These are phyloP conservation scores for Atta cephalotes DNA, from an alignment of 1,140 invertebrate species.

Conservation along the genomic window DNA sequence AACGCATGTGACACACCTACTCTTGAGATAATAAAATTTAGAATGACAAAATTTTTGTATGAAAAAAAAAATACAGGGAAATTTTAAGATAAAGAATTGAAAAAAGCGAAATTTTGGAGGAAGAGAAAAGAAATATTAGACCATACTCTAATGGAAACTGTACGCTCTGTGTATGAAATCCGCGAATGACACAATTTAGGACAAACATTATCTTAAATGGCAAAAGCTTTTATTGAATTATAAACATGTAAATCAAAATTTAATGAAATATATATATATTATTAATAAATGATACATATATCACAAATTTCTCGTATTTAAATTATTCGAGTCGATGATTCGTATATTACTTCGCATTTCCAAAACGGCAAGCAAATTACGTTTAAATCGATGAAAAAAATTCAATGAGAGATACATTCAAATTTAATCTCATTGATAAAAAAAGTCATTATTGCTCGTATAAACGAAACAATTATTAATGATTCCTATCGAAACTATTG, in stretches of 20 bases:
- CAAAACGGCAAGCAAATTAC: not conserved
- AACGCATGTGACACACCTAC: too few relatives aligned
- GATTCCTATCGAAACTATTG: not conserved
- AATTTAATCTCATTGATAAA: not conserved
- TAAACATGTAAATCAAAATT: not conserved
- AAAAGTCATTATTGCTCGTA: not conserved
- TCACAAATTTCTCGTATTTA: not conserved
- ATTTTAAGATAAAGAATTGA: too few relatives aligned
- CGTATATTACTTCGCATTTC: not conserved
- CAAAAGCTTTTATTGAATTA: not conserved
- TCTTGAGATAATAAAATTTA: too few relatives aligned
- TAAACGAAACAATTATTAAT: not conserved
- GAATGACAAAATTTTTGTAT: too few relatives aligned
- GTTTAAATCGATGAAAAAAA: not conserved
- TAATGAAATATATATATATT: not conserved
- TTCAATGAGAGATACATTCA: not conserved
- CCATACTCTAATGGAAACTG: too few relatives aligned
- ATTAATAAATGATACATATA: not conserved
- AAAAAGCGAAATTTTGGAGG: too few relatives aligned
- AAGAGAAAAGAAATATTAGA: too few relatives aligned
- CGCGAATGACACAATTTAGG: not conserved
- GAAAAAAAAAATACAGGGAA: too few relatives aligned
- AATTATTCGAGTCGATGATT: not conserved
- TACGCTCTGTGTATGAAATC: not conserved
- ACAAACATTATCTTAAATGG: not conserved